phyloP scores from a whole-genome alignment of 2,888 invertebrate genomes.

The Dolichomitus sp. region DNA sequence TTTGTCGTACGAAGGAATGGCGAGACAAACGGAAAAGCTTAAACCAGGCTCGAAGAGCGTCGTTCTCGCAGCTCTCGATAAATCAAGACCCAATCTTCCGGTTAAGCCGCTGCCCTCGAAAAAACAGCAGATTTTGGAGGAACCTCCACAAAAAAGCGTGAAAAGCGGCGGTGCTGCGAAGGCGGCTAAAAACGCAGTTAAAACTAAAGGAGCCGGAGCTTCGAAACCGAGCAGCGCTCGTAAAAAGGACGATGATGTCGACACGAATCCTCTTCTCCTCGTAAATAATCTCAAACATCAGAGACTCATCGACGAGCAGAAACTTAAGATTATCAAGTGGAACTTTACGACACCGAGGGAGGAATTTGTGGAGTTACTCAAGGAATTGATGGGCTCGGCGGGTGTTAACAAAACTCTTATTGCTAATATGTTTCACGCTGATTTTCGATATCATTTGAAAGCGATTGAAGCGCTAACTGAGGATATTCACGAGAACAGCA shows the following conservation, averaged over 20 bases:
- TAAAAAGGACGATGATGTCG: conserved; percentile 95
- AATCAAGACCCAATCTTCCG: conserved; percentile 94
- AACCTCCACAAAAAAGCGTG: conserved; percentile 87
- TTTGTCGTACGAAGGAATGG: conserved; percentile 93
- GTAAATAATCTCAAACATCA: conserved; percentile 96
- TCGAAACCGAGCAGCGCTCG: conserved; percentile 85
- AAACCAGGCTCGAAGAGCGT: conserved; percentile 93
- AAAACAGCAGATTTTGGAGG: conserved; percentile 87
- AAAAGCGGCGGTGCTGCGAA: conserved; percentile 88
- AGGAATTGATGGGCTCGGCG: conserved; percentile 95
- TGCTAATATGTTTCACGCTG: conserved; percentile 97
- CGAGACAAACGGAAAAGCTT: conserved; percentile 92
- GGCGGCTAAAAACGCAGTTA: conserved; percentile 86
- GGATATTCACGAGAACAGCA: conserved; percentile 92
- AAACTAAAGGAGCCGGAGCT: conserved; percentile 87
- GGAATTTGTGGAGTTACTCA: conserved; percentile 97
- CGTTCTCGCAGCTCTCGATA: conserved; percentile 94
- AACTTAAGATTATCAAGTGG: conserved; percentile 97
- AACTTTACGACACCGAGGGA: conserved; percentile 97
- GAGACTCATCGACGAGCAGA: conserved; percentile 97
- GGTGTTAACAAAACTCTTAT: conserved; percentile 95
- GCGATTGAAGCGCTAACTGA: conserved; percentile 96
- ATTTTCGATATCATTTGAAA: conserved; percentile 97
- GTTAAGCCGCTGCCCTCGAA: conserved; percentile 92
- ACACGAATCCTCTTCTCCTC: conserved; percentile 89